Evolutionary conservation across 2,113 vertebrate species (phyloP).

Genomic region (Tachycineta bicolor): DNA sequence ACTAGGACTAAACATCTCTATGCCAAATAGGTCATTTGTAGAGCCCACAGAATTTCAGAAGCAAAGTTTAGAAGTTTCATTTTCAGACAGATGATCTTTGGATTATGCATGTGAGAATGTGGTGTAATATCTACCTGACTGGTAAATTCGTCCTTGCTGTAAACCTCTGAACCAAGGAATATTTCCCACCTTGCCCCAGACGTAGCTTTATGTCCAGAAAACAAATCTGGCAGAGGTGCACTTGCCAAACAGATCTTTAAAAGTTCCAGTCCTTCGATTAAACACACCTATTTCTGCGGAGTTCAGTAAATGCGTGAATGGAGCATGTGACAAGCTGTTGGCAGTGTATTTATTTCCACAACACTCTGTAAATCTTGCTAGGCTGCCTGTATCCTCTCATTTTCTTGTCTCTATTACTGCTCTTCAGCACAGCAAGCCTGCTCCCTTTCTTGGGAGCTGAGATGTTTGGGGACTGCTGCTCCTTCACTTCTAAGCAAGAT

Average conservation of each 20-base stretch:
- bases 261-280: constrained; percentile 54
- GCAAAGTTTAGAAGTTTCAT: neutral
- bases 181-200: neutral
- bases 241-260: constrained; percentile 29
- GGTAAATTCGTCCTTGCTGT: neutral
- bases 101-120: neutral
- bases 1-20: neutral
- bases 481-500: neutral
- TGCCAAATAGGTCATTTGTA: neutral
- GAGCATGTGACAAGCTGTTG: constrained; percentile 53
- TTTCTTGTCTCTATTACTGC: constrained; percentile 24
- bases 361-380: constrained; percentile 43
- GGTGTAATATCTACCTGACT: neutral
- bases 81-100: neutral
- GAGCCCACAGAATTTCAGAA: neutral
- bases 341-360: constrained; percentile 47
- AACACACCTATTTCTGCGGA: constrained; percentile 45
- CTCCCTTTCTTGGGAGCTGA: neutral
- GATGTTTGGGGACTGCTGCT: neutral
- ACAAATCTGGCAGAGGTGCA: constrained; percentile 26
- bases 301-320: constrained; percentile 28
- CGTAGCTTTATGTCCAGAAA: constrained; percentile 17
- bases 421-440: neutral
- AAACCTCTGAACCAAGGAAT: neutral
- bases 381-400: neutral